Percentiles rank a stretch among this genome's conserved stretches.
These are phyloP conservation scores for Pycnomerus fuliginosus DNA, from an alignment of 2,888 invertebrate species.

Conservation along the genomic window DNA sequence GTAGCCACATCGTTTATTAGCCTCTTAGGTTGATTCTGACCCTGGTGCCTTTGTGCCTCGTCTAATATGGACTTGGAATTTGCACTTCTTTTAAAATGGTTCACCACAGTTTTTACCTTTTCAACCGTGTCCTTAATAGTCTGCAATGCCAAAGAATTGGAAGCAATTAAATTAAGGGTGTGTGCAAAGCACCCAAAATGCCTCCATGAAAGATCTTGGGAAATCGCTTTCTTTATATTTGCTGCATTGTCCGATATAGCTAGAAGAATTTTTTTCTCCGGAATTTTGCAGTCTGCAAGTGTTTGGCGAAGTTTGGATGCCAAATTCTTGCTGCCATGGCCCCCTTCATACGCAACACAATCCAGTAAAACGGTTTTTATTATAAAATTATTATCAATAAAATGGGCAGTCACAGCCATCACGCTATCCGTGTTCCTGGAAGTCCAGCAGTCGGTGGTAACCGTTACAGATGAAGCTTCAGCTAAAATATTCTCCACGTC, in stretches of 20 bases:
- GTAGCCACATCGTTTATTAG: slow-evolving; percentile 25
- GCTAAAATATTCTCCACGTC: slow-evolving; percentile 24
- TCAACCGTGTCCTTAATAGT: slow-evolving; percentile 12
- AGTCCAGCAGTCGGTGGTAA: slow-evolving; percentile 41
- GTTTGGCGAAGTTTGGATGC: slow-evolving; percentile 12
- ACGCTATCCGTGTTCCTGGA: slow-evolving; percentile 36
- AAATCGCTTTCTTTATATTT: slow-evolving; percentile 33
- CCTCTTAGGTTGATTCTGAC: slow-evolving; percentile 13
- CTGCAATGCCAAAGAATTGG: slow-evolving; percentile 28
- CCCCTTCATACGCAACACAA: slow-evolving; percentile 24
- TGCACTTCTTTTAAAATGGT: slow-evolving; percentile 21
- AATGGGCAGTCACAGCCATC: slow-evolving; percentile 36
- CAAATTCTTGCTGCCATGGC: slow-evolving; percentile 30
- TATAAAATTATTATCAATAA: neutral
- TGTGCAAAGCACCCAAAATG: slow-evolving; percentile 38
- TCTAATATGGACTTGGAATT: slow-evolving; percentile 16
- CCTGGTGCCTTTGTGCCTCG: slow-evolving; percentile 17
- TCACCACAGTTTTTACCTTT: slow-evolving; percentile 26
- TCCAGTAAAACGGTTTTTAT: slow-evolving; percentile 27
- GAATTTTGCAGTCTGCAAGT: slow-evolving; percentile 22
- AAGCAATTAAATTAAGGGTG: slow-evolving; percentile 35
- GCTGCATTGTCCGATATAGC: slow-evolving; percentile 35
- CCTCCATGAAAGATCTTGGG: slow-evolving; percentile 26
- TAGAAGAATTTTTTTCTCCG: slow-evolving; percentile 29
- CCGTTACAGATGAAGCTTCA: slow-evolving; percentile 18